Percentiles rank a stretch among this genome's conserved stretches.
Evolutionary conservation across 2,113 vertebrate genomes (phyloP).

Genomic region (Carassius carassius): DNA sequence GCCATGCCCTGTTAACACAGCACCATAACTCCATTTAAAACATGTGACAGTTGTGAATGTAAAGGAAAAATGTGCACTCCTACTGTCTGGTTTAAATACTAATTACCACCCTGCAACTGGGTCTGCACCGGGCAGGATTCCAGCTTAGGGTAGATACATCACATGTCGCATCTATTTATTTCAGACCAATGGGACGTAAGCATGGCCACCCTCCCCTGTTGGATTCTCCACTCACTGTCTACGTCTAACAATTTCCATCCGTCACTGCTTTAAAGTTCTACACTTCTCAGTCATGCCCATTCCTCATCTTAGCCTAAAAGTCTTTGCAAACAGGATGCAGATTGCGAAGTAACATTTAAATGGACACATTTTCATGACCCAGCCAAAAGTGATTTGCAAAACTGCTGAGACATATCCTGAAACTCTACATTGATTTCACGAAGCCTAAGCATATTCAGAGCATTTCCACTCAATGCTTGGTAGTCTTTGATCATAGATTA

Average conservation of each 20-base stretch:
- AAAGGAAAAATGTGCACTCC: background rate
- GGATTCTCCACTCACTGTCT: slow-evolving; percentile 36
- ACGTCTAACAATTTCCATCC: slow-evolving; percentile 30
- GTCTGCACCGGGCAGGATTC: slow-evolving; percentile 29
- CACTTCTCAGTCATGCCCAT: background rate
- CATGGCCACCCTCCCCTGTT: slow-evolving; percentile 67
- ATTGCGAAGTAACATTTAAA: background rate
- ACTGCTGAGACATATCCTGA: slow-evolving; percentile 32
- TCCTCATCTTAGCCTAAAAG: background rate
- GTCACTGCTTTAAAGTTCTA: background rate
- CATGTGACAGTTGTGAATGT: background rate
- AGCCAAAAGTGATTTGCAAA: background rate
- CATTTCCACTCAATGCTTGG: background rate
- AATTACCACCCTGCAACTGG: background rate
- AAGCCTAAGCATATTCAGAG: background rate
- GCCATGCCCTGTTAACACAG: slow-evolving; percentile 87
- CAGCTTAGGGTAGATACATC: slow-evolving; percentile 40
- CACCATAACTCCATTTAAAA: slow-evolving; percentile 5
- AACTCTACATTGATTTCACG: background rate
- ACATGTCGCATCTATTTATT: slow-evolving; percentile 74
- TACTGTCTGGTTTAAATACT: slow-evolving; percentile 25
- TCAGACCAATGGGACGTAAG: slow-evolving; percentile 70
- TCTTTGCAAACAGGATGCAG: slow-evolving; percentile 13
- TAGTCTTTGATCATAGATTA: background rate
- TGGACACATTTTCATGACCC: background rate